These are phyloP conservation scores for Planiliza haematocheilus DNA, from an alignment of 2,113 vertebrate species.

Conservation along the genomic window DNA sequence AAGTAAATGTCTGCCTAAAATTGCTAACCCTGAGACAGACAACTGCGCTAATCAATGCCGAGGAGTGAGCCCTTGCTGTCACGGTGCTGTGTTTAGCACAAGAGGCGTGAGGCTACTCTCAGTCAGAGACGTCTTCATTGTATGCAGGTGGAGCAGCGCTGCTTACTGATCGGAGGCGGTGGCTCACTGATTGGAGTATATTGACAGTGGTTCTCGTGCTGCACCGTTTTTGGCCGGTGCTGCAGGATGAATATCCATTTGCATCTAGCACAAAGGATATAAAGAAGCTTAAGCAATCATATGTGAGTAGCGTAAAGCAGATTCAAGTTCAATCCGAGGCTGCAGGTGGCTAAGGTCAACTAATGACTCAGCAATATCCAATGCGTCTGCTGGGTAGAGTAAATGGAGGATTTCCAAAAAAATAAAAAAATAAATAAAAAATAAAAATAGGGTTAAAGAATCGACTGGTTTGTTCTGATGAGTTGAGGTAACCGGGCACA, in stretches of 20 bases:
- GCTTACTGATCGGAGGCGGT: constrained; percentile 40
- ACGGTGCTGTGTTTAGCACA: not conserved
- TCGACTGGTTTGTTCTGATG: not conserved
- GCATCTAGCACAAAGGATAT: not conserved
- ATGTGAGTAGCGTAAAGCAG: not conserved
- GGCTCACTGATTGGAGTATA: not conserved
- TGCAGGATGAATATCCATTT: not conserved
- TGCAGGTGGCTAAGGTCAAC: constrained; percentile 54
- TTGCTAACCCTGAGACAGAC: not conserved
- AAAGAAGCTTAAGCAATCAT: not conserved
- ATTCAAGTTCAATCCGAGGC: constrained; percentile 20
- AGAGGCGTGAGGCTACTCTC: not conserved
- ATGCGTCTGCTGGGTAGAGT: not conserved
- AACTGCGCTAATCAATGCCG: not conserved
- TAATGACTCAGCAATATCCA: constrained; percentile 66
- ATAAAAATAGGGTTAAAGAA: not conserved
- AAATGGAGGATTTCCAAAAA: not conserved
- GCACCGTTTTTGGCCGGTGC: not conserved
- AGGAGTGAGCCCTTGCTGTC: not conserved
- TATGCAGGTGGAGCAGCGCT: constrained; percentile 41
- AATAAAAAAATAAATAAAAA: too few species aligned
- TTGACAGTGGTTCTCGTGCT: not conserved
- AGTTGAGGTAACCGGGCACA: constrained; percentile 20
- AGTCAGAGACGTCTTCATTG: constrained; percentile 17
- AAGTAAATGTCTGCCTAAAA: not conserved